Conservation (phyloP, 2,888 invertebrate genomes). For the Napeogenes inachia region DNA sequence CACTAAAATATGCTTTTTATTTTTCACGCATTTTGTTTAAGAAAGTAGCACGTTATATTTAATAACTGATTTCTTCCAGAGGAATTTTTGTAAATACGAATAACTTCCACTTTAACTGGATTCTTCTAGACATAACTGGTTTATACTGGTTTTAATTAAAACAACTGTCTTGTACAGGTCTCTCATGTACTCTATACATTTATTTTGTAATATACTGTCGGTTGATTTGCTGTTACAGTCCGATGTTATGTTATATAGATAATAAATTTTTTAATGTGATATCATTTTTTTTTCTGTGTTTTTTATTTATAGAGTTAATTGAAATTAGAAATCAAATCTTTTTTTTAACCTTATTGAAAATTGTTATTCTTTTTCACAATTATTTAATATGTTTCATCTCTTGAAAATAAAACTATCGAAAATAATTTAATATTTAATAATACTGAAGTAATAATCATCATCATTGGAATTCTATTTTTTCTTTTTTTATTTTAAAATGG, state of each 20-base stretch:
- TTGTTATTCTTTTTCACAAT: too few species aligned
- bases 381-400: too few species aligned
- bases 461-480: too few species aligned
- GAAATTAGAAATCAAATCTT: too few species aligned
- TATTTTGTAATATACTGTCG: slow-evolving; percentile 62
- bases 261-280: slow-evolving; percentile 76
- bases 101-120: neutral
- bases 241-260: slow-evolving; percentile 75
- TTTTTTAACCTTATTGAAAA: too few species aligned
- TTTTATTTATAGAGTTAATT: slow-evolving; percentile 4
- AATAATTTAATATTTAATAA: too few species aligned
- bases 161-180: slow-evolving; percentile 11
- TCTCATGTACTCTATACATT: slow-evolving; percentile 42
- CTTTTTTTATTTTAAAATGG: too few species aligned
- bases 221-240: slow-evolving; percentile 67
- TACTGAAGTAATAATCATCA: too few species aligned
- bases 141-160: neutral
- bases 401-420: too few species aligned
- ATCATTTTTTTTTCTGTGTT: slow-evolving; percentile 41
- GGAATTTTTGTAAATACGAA: neutral
- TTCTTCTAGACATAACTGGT: neutral
- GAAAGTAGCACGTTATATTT: too few species aligned
- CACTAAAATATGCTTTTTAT: neutral
- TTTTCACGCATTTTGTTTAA: neutral
- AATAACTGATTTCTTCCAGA: neutral